Evolutionary conservation across 30 jellyfish, hydroid and myxozoan species (phyloP).

Genomic region (Hydractinia symbiolongicarpus): DNA sequence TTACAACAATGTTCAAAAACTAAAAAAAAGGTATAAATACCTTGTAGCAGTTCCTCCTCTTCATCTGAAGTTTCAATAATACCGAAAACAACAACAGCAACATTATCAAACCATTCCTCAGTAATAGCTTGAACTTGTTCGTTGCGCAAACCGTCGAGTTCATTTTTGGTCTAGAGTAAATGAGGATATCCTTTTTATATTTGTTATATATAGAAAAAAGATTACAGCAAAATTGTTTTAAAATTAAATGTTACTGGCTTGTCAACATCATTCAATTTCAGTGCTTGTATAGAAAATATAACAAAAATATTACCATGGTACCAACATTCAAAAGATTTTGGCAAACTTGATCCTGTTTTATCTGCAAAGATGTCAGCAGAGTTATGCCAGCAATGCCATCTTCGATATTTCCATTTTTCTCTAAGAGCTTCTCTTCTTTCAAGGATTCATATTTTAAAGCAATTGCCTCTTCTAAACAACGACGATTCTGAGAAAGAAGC

Average conservation of each 20-base stretch:
- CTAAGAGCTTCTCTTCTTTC: slow-evolving; percentile 36
- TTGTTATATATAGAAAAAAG: too few species aligned
- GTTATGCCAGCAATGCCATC: slow-evolving; percentile 45
- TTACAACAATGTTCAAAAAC: not conserved
- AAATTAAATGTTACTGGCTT: too few species aligned
- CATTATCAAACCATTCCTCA: slow-evolving; percentile 80
- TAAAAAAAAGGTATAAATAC: not conserved
- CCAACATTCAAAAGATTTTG: slow-evolving; percentile 42
- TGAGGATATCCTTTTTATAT: not conserved
- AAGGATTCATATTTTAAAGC: slow-evolving; percentile 61
- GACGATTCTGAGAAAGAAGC: slow-evolving; percentile 47
- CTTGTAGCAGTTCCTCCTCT: slow-evolving; percentile 54
- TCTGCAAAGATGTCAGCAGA: slow-evolving; percentile 55
- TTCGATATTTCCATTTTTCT: slow-evolving; percentile 26
- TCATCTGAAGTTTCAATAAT: slow-evolving; percentile 57
- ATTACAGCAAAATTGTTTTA: too few species aligned
- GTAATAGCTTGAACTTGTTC: slow-evolving; percentile 39
- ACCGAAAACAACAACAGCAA: slow-evolving; percentile 77
- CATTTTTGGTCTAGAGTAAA: slow-evolving; percentile 43
- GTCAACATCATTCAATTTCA: not conserved
- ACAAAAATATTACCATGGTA: slow-evolving; percentile 9
- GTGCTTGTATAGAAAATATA: not conserved
- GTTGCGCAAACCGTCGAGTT: slow-evolving; percentile 35
- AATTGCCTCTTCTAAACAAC: slow-evolving; percentile 66
- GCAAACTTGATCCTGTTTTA: slow-evolving; percentile 58